phyloP scores from a whole-genome alignment of 1,140 invertebrate genomes.

The Monochamus saltuarius region DNA sequence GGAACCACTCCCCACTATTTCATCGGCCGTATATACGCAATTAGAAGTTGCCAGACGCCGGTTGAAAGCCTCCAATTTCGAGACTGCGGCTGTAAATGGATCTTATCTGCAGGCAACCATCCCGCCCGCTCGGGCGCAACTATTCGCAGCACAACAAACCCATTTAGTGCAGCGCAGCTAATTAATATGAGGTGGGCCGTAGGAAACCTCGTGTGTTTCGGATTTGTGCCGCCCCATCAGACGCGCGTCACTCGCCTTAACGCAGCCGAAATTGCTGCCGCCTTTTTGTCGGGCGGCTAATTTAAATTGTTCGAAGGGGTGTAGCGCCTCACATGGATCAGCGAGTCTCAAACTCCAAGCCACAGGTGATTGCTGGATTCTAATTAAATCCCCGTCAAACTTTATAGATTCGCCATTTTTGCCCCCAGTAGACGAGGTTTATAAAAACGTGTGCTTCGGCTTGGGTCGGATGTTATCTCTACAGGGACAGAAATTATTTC shows the following conservation, averaged over 20 bases:
- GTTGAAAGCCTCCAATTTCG: no score
- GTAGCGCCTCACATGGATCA: not conserved
- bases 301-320: not conserved
- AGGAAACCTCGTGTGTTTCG: conserved; percentile 3
- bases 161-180: conserved; percentile 33
- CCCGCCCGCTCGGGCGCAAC: conserved; percentile 31
- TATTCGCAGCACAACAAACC: conserved; percentile 28
- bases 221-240: not conserved
- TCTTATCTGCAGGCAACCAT: conserved; percentile 31
- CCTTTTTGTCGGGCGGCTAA: not conserved
- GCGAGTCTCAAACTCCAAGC: no score
- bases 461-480: no score
- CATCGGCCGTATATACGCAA: no score
- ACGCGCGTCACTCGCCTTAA: not conserved
- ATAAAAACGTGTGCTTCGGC: no score
- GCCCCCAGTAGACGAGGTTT: no score
- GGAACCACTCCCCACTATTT: no score
- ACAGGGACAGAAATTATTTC: no score
- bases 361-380: no score
- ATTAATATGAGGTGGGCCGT: conserved; percentile 34
- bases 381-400: no score
- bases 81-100: conserved; percentile 6
- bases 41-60: no score
- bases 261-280: not conserved
- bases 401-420: no score